A percentile compares a stretch with the other conserved stretches of the same genome.
phyloP scores from a whole-genome alignment of 2,113 vertebrate species.

The Pedetes capensis region DNA sequence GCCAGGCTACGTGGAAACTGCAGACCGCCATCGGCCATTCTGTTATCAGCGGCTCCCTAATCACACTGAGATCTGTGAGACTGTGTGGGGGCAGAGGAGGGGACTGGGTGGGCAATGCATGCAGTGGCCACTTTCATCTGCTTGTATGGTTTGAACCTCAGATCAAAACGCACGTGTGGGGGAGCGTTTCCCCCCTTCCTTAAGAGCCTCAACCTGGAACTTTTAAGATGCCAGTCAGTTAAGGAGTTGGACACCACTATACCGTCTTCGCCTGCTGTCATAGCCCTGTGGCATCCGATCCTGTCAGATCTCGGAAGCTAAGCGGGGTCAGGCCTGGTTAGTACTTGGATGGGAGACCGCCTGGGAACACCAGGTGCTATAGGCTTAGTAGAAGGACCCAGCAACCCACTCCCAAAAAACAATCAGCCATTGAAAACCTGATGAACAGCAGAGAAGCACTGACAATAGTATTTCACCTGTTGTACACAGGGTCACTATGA shows the following conservation, averaged over 20 bases:
- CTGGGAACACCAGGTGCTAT: no score
- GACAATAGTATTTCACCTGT: no score
- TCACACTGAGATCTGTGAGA: slow-evolving; percentile 70
- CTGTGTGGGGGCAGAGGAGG: slow-evolving; percentile 36
- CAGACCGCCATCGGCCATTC: slow-evolving; percentile 69
- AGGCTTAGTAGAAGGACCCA: no score
- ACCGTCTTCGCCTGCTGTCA: no score
- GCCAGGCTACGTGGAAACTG: slow-evolving; percentile 75
- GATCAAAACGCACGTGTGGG: slow-evolving; percentile 26
- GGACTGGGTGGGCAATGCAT: background rate
- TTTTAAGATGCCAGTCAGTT: slow-evolving; percentile 25
- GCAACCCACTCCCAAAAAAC: no score
- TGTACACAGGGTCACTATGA: no score
- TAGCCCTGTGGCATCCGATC: no score
- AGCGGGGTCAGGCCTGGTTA: no score
- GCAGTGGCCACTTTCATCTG: slow-evolving; percentile 70
- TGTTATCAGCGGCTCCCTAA: slow-evolving; percentile 69
- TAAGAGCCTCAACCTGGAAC: slow-evolving; percentile 42
- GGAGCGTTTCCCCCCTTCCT: background rate
- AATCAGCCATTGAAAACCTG: no score
- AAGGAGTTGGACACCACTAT: background rate
- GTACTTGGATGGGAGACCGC: no score
- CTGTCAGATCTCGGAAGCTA: no score
- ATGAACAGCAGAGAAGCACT: no score
- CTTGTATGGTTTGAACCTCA: slow-evolving; percentile 68